Evolutionary conservation across 1,140 invertebrate species (phyloP), one percentile per base, ranked within the genome.

Genomic region (Danaus plexippus): DNA sequence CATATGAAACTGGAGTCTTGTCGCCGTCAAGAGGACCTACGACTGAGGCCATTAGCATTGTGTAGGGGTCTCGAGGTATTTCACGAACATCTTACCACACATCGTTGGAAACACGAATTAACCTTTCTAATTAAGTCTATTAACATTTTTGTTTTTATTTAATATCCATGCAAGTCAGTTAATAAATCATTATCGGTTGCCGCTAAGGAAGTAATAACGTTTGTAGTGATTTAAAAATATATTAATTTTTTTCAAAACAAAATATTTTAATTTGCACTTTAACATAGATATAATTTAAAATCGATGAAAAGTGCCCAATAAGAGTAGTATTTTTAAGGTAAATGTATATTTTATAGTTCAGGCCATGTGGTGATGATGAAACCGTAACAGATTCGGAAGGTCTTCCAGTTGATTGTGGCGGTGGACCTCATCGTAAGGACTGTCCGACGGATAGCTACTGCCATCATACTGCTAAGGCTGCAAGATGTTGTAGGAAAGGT

Each of bases 1-100:
- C 92, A 93, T 43, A 94, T 97, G 93, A 94, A 93, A 76, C 90
- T 94, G 85, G 92, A 95, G 67, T 92, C 94, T 1, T 98, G 96
- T 82, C 90, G 93, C 47, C 88, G 92, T 18, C 94, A 96, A 74
- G 91, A 92, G 63, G 94, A 96, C 67, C 88, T 97, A 43, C 88
- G 94, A 54, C 85, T 94, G n/a, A 86, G 84, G 6, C 84, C 84
- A 7, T 53, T 87, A 0, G 73, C 79, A 1, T 52, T 87, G 8
- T 87, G 84, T 54, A 64, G 75, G 15, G 84, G 81, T 5, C 64
- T 87, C 47, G 81, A 85, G 70, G 80, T 84, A 63, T 52, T 48
- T 9, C 53, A 12, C 6, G 42, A 42, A 43, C 11, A 11, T 54
- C 9, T 54, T 57, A 32, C 11, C 44, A 12, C 11, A 9, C 10